These are phyloP conservation scores for Portunus trituberculatus DNA, from an alignment of 1,140 invertebrate species.

Conservation along the genomic window DNA sequence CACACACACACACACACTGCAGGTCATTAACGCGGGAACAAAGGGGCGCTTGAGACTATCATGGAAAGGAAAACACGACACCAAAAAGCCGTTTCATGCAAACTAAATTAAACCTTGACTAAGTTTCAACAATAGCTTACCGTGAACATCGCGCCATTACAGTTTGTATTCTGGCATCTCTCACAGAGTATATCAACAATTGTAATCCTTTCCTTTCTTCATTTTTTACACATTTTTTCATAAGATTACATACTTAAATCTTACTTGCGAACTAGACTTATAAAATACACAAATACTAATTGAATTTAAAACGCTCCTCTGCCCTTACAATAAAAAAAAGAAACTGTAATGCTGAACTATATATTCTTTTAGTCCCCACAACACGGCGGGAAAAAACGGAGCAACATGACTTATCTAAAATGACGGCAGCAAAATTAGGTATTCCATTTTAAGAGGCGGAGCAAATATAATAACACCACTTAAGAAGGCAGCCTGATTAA, in stretches of 20 bases:
- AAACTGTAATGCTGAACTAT: background rate
- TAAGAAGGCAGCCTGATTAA: background rate
- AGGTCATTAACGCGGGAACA: slow-evolving; percentile 2
- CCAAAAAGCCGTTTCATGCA: slow-evolving; percentile 20
- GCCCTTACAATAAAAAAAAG: background rate
- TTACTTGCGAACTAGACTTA: no score
- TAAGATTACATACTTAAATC: no score
- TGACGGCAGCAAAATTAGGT: background rate
- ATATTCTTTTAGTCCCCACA: no score
- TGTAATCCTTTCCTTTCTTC: no score
- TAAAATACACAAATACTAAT: no score
- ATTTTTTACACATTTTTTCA: no score
- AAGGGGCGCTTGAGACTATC: slow-evolving; percentile 11
- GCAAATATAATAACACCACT: background rate
- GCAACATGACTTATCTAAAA: background rate
- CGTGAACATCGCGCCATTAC: background rate
- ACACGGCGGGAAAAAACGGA: background rate
- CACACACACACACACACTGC: slow-evolving; percentile 26
- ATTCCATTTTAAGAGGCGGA: background rate
- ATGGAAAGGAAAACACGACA: slow-evolving; percentile 21
- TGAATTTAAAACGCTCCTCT: background rate
- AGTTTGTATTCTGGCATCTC: no score
- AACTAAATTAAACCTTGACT: slow-evolving; percentile 14
- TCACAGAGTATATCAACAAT: no score
- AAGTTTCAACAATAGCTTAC: background rate